Evolutionary conservation across 2,888 invertebrate species (phyloP), one percentile per base, ranked within the genome.

Genomic region (Plebejus anna): DNA sequence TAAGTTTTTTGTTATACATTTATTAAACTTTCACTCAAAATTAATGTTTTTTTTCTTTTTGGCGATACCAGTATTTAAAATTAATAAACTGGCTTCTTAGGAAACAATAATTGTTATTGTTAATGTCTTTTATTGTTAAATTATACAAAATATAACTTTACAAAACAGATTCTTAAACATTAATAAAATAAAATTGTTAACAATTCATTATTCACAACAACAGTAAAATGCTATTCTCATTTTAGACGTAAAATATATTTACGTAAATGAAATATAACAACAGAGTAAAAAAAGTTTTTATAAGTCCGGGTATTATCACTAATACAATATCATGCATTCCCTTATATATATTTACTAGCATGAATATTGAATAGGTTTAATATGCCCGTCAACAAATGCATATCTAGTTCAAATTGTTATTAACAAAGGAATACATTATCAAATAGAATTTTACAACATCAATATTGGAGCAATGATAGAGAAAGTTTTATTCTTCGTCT

Each of bases 111-210:
- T 73, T 76, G 70, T 36, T 47, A 61, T 79, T 84, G 86, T 88
- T 86, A 86, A 85, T 90, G 90, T 92, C 91, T 91, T 92, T 92
- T 92, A 93, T 89, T 93, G 91, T 92, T 92, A 92, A 91, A 90
- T 80, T 90, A 89, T 91, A 91, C 88, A 92, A 92, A 90, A 90
- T 88, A 89, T 89, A 90, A 91, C 87, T 90, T 90, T 87, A 89
- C 86, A 82, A 86, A 91, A 90, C 78, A 88, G 89, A 90, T 81
- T 83, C 86, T 88, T 89, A 82, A 86, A 87, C 86, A 88, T 85
- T 86, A 85, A 86, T 84, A 85, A 85, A 86, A 84, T 82, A 82
- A 82, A 81, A 79, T 79, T 79, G 85, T 87, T 82, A 83, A 83
- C 81, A 79, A 80, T 80, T 81, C 87, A 87, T 76, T 78, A 80